A percentile compares a stretch with the other conserved stretches of the same genome.
Conservation (phyloP, 2,797 vertebrate genomes). For the Aeoliscus strigatus region DNA sequence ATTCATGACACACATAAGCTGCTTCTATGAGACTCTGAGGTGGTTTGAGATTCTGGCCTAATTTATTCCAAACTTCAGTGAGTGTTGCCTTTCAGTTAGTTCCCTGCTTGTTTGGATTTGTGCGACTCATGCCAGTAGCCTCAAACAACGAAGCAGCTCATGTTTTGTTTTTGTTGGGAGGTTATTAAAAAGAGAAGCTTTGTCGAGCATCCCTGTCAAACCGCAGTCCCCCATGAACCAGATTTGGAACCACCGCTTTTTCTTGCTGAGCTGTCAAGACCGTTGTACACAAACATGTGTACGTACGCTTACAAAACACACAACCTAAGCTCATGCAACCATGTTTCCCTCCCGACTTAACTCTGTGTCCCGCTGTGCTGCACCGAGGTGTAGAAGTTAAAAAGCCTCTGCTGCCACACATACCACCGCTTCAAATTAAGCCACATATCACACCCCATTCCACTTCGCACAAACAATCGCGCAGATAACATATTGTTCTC, state of each 20-base stretch:
- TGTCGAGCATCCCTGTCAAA: slow-evolving; percentile 13
- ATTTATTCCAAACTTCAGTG: slow-evolving; percentile 55
- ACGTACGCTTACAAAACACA: not conserved
- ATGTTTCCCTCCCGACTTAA: too few species aligned
- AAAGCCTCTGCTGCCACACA: slow-evolving; percentile 20
- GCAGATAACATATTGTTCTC: slow-evolving; percentile 61
- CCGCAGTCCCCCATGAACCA: slow-evolving; percentile 9
- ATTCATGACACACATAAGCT: slow-evolving; percentile 69
- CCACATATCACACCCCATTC: slow-evolving; percentile 17
- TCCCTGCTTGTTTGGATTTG: slow-evolving; percentile 40
- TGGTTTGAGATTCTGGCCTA: slow-evolving; percentile 50
- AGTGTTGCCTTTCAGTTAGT: slow-evolving; percentile 42
- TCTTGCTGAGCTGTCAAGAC: slow-evolving; percentile 7
- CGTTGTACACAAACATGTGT: not conserved
- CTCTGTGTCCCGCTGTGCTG: slow-evolving; percentile 31
- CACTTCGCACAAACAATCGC: slow-evolving; percentile 34
- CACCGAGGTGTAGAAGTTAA: slow-evolving; percentile 43
- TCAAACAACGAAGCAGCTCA: slow-evolving; percentile 28
- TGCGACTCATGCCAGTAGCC: slow-evolving; percentile 18
- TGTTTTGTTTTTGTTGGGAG: slow-evolving; percentile 17
- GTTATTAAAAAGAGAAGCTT: slow-evolving; percentile 16
- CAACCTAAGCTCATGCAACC: slow-evolving; percentile 4
- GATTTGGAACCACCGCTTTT: too few species aligned
- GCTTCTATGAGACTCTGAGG: slow-evolving; percentile 52
- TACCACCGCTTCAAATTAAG: slow-evolving; percentile 39